phyloP scores from a whole-genome alignment of 2,797 vertebrate species.

The Dendrocincla tyrannina region DNA sequence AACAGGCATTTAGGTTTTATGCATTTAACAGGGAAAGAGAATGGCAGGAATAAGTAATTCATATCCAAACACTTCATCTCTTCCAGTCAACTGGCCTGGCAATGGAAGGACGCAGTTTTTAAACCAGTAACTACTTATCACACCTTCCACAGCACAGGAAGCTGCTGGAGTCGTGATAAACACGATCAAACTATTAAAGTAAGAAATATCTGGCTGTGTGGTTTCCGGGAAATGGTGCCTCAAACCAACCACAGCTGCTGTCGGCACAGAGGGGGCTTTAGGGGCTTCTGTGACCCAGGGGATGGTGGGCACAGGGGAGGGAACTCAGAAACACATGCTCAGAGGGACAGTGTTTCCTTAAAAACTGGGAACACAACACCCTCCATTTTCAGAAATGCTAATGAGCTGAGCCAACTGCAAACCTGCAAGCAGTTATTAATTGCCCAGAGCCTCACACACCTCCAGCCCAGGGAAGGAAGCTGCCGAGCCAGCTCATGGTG shows the following conservation, averaged over 20 bases:
- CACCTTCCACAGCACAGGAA: conserved; percentile 62
- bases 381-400: neutral
- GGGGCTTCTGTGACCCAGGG: neutral
- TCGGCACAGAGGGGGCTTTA: neutral
- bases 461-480: neutral
- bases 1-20: conserved; percentile 25
- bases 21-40: neutral
- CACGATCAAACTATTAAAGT: conserved; percentile 38
- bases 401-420: neutral
- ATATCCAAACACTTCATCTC: neutral
- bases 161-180: conserved; percentile 53
- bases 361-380: neutral
- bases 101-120: neutral
- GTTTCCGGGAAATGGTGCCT: conserved; percentile 65
- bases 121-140: conserved; percentile 32
- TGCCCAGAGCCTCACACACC: neutral
- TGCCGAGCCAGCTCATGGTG: neutral
- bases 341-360: neutral
- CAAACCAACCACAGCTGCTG: conserved; percentile 11
- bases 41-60: neutral
- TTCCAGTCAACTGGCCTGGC: neutral
- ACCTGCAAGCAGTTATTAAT: neutral
- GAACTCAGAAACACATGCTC: neutral
- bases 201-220: conserved; percentile 32
- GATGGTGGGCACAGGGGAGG: neutral